phyloP scores from a whole-genome alignment of 2,113 vertebrate genomes.

The Addax nasomaculatus region DNA sequence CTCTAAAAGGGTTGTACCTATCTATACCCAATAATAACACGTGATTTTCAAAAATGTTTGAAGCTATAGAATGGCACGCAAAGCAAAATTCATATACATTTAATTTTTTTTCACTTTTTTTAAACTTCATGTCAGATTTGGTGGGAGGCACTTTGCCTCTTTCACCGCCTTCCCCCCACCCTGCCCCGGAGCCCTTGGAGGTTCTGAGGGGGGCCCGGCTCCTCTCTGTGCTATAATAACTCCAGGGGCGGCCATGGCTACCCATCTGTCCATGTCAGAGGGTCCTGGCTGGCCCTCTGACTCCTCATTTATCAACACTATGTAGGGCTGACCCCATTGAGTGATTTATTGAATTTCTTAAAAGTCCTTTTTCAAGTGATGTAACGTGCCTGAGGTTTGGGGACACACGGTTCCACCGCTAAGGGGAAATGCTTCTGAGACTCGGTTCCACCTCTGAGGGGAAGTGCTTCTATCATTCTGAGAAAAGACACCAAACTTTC shows the following conservation, averaged over 20 bases:
- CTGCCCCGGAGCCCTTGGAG: rapidly evolving
- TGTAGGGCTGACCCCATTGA: not conserved
- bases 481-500: not conserved
- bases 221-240: rapidly evolving
- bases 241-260: not conserved
- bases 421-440: not conserved
- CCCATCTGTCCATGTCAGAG: not conserved
- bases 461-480: not conserved
- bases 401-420: not conserved
- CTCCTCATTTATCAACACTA: not conserved
- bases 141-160: rapidly evolving
- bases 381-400: not conserved
- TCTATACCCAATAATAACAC: not conserved
- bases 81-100: not conserved
- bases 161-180: rapidly evolving
- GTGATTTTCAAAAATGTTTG: not conserved
- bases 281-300: not conserved
- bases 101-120: not conserved
- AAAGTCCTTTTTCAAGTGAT: not conserved
- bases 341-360: not conserved
- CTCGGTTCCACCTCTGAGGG: not conserved
- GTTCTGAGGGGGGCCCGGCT: not conserved
- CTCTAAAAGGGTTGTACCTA: not conserved
- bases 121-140: rapidly evolving
- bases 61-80: not conserved